Conservation (phyloP, 2,888 invertebrate genomes). For the Heliconius ismenius region DNA sequence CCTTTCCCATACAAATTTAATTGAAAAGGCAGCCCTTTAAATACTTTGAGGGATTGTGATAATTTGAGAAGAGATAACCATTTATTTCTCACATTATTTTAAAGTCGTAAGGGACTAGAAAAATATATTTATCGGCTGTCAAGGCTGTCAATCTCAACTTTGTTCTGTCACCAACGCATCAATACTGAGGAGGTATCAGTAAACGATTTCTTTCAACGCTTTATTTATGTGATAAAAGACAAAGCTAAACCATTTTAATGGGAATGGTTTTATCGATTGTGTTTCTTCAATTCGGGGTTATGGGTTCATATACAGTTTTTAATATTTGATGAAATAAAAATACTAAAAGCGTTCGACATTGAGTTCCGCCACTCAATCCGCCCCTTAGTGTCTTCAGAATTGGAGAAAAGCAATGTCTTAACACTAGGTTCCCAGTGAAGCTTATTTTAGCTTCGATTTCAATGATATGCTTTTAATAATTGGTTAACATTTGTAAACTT, state of each 20-base stretch:
- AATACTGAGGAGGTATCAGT: conserved; percentile 10
- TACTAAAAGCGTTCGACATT: not conserved
- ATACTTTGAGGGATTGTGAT: conserved; percentile 1
- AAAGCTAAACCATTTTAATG: not conserved
- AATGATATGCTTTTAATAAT: not conserved
- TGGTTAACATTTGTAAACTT: not conserved
- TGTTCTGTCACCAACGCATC: conserved; percentile 27
- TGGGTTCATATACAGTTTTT: not conserved
- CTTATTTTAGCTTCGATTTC: too few species aligned
- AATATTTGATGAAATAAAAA: not conserved
- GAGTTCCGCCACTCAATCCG: too few species aligned
- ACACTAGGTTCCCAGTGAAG: too few species aligned
- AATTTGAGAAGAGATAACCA: not conserved
- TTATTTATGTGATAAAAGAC: conserved; percentile 5
- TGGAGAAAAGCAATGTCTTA: too few species aligned
- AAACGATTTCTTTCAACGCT: conserved; percentile 17
- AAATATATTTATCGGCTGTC: conserved; percentile 30
- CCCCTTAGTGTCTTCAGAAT: too few species aligned
- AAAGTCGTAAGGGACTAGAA: conserved; percentile 30
- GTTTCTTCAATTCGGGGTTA: not conserved
- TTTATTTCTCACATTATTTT: conserved; percentile 23
- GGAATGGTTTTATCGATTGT: not conserved
- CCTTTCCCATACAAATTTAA: not conserved
- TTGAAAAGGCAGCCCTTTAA: not conserved
- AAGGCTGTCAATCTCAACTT: conserved; percentile 34